Evolutionary conservation across 2,888 invertebrate genomes (phyloP).

Genomic region (Fragum sueziense): DNA sequence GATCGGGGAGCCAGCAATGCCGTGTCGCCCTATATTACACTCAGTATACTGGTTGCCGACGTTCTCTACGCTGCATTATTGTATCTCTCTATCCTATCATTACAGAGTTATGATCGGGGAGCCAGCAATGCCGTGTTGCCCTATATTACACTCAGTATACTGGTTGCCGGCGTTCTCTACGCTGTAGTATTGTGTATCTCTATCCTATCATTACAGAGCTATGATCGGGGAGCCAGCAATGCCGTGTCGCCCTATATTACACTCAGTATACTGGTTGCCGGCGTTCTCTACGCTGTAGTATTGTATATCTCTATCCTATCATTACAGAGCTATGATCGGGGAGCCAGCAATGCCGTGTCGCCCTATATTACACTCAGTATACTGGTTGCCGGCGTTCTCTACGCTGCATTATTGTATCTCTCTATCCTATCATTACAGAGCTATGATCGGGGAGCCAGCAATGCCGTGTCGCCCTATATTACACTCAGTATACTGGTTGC

Average conservation of each 20-base stretch:
- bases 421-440: constrained; percentile 44
- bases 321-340: constrained; percentile 58
- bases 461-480: constrained; percentile 70
- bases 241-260: constrained; percentile 75
- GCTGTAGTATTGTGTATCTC: constrained; percentile 63
- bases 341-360: constrained; percentile 64
- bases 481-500: constrained; percentile 82
- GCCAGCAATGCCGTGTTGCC: constrained; percentile 65
- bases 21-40: constrained; percentile 75
- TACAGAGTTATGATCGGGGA: constrained; percentile 59
- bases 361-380: constrained; percentile 80
- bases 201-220: constrained; percentile 35
- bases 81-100: background rate
- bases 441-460: constrained; percentile 61
- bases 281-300: background rate
- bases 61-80: constrained; percentile 78
- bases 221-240: constrained; percentile 61
- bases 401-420: too few relatives aligned
- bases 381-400: constrained; percentile 81
- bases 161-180: background rate
- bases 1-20: constrained; percentile 63
- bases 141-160: constrained; percentile 79
- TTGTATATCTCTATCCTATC: background rate
- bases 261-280: constrained; percentile 78
- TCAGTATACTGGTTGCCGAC: constrained; percentile 82